Conservation (phyloP, 2,113 vertebrate species). For the Oxyura jamaicensis region DNA sequence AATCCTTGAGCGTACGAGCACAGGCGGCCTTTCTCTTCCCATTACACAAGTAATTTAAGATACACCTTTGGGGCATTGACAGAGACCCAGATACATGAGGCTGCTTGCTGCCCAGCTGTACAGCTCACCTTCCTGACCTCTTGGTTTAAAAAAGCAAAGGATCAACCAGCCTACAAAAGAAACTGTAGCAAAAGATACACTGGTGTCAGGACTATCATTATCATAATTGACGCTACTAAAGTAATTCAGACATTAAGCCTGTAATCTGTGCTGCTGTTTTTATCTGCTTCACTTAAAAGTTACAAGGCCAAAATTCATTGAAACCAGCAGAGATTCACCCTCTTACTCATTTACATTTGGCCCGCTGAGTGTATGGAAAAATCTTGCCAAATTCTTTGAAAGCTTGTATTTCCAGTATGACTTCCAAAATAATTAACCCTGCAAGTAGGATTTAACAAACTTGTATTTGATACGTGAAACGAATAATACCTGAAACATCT, state of each 20-base stretch:
- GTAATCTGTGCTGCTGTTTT: conserved; percentile 39
- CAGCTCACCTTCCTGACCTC: conserved; percentile 45
- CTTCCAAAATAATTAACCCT: conserved; percentile 40
- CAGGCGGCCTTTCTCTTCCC: neutral
- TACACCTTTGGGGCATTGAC: conserved; percentile 3
- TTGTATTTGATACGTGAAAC: neutral
- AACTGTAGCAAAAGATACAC: neutral
- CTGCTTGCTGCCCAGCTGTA: conserved; percentile 34
- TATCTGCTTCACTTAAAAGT: conserved; percentile 29
- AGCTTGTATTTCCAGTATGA: neutral
- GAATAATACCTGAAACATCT: conserved; percentile 43
- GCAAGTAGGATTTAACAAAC: neutral
- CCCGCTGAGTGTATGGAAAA: neutral
- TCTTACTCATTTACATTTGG: neutral
- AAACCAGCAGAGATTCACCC: neutral
- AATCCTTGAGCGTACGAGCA: neutral
- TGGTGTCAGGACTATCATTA: conserved; percentile 24
- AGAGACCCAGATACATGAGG: neutral
- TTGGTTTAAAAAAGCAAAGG: neutral
- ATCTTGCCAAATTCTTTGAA: neutral
- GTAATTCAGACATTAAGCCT: conserved; percentile 40
- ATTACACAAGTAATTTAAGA: neutral
- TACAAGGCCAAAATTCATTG: conserved; percentile 22
- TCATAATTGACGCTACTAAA: conserved; percentile 6
- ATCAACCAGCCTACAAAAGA: conserved; percentile 17